Percentiles rank a stretch among this genome's conserved stretches.
Evolutionary conservation across 2,113 vertebrate genomes (phyloP).

Genomic region (Caranx melampygus): DNA sequence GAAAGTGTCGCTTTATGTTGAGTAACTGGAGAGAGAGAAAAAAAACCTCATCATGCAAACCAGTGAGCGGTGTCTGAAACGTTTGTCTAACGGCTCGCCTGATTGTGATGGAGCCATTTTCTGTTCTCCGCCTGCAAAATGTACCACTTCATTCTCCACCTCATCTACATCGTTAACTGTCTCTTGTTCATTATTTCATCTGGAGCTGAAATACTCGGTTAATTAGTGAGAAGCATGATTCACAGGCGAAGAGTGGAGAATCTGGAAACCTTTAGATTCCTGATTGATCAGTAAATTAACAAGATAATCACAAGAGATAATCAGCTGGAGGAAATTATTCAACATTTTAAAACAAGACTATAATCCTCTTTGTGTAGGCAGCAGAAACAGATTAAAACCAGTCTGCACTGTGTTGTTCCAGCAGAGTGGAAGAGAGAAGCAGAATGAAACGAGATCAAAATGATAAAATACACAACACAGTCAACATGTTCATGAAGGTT

Average conservation of each 20-base stretch:
- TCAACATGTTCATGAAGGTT: too few species aligned
- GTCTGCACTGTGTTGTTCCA: not conserved
- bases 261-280: not conserved
- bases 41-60: slow-evolving; percentile 1
- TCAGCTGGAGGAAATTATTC: not conserved
- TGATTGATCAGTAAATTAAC: not conserved
- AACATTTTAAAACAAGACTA: not conserved
- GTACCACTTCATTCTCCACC: not conserved
- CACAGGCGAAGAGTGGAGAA: not conserved
- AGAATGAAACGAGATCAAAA: not conserved
- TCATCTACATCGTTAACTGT: not conserved
- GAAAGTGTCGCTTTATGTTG: not conserved
- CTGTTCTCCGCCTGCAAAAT: not conserved
- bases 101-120: not conserved
- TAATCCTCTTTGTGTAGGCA: too few species aligned
- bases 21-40: not conserved
- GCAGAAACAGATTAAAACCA: too few species aligned
- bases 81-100: not conserved
- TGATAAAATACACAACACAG: too few species aligned
- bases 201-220: not conserved
- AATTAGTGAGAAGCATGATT: not conserved
- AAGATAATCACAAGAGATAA: too few species aligned
- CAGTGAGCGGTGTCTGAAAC: not conserved
- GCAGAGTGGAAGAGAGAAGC: not conserved
- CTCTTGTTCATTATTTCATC: not conserved